phyloP scores from a whole-genome alignment of 2,888 invertebrate genomes.

The Hypercompe scribonia region DNA sequence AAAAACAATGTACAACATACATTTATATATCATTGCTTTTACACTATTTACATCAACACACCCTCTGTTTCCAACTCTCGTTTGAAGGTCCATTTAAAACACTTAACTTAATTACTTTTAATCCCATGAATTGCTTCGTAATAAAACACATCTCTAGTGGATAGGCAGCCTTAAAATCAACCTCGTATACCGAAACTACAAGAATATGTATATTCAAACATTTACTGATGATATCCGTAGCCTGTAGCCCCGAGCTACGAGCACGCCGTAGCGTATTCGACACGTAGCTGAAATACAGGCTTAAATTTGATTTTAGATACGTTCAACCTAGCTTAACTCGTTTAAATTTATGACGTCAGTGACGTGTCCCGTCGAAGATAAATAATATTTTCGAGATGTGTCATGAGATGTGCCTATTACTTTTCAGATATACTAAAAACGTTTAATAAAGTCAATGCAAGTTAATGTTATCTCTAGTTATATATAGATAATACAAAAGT shows the following conservation, averaged over 20 bases:
- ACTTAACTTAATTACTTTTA: neutral
- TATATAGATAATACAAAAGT: too few relatives aligned
- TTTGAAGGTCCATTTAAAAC: neutral
- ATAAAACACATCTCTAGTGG: neutral
- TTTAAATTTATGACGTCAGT: slow-evolving; percentile 48
- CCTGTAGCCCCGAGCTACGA: slow-evolving; percentile 42
- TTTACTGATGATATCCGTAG: slow-evolving; percentile 34
- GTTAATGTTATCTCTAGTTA: too few relatives aligned
- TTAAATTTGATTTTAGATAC: slow-evolving; percentile 50
- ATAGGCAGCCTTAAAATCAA: neutral
- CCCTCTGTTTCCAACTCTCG: neutral
- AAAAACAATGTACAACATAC: neutral
- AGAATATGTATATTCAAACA: slow-evolving; percentile 22
- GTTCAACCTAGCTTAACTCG: slow-evolving; percentile 42
- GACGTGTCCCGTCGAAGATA: slow-evolving; percentile 13
- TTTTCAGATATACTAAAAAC: neutral
- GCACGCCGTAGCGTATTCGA: slow-evolving; percentile 27
- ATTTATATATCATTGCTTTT: neutral
- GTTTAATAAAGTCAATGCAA: too few relatives aligned
- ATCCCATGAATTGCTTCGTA: neutral
- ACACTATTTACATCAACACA: neutral
- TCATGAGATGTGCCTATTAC: neutral
- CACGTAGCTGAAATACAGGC: slow-evolving; percentile 41
- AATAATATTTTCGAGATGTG: neutral
- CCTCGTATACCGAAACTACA: slow-evolving; percentile 6